Percentiles rank a stretch among this genome's conserved stretches.
Conservation (phyloP, 2,113 vertebrate genomes). For the Chamaetylas fuelleborni region DNA sequence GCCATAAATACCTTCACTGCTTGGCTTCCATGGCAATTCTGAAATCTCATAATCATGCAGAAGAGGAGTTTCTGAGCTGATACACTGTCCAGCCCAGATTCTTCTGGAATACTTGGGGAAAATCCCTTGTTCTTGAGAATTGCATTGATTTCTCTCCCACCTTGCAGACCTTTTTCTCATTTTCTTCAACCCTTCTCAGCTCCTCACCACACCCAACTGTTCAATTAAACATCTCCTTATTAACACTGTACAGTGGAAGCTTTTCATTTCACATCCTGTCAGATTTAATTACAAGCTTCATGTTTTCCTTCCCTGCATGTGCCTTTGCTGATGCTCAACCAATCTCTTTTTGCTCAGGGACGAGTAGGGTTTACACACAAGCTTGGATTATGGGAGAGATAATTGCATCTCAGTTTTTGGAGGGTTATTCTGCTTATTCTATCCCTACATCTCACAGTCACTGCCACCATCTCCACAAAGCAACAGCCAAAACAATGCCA, state of each 20-base stretch:
- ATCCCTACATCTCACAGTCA: background rate
- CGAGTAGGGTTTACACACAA: background rate
- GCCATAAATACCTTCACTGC: background rate
- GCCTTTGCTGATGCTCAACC: background rate
- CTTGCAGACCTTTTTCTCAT: background rate
- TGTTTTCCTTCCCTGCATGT: background rate
- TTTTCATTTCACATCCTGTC: conserved; percentile 6
- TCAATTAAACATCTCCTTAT: background rate
- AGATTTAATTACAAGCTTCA: conserved; percentile 27
- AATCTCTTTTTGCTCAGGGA: background rate
- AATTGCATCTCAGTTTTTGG: background rate
- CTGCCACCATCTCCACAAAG: background rate
- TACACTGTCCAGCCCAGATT: background rate
- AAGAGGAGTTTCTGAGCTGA: background rate
- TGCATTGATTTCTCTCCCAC: background rate
- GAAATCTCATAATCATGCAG: background rate
- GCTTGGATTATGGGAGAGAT: background rate
- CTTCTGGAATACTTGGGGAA: background rate
- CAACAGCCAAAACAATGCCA: background rate
- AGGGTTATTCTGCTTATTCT: background rate
- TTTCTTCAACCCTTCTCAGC: background rate
- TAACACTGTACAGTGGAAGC: background rate
- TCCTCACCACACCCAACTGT: background rate
- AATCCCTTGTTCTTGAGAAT: background rate
- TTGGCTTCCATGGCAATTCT: background rate